Evolutionary conservation across 2,888 invertebrate species (phyloP), one percentile per base, ranked within the genome.

Genomic region (Lasius fuliginosus): DNA sequence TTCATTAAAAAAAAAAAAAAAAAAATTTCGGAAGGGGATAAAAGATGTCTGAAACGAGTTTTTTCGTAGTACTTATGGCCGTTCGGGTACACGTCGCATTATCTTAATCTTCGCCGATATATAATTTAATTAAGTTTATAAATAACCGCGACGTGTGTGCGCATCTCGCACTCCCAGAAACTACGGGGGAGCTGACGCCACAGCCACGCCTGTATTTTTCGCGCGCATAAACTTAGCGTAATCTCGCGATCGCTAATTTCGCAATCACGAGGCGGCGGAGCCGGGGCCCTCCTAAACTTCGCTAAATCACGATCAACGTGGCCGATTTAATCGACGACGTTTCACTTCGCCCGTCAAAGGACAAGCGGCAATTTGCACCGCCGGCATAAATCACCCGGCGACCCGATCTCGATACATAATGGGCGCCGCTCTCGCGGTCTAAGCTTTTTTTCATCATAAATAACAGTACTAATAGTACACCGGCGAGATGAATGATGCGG

Each of bases 281-380:
- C 49, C 33, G n/a, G 76, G 36, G 49, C 71, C 67, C 77, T 82
- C 85, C 88, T 88, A 86, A 87, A 87, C 83, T 65, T 64, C 36
- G 86, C 68, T 84, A 85, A 91, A 87, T 91, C 88, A 87, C 87
- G 81, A 85, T 53, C 81, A 74, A 64, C 82, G 79, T 69, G 71
- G 71, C 33, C 69, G 87, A 90, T 90, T 90, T 89, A 90, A 90
- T 90, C 90, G 90, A 85, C 85, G 84, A 86, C 87, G 87, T 84
- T 88, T 90, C 84, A 82, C 87, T 79, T 56, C 77, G 83, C 53
- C 53, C 53, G 71, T 90, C 82, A 90, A 90, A 90, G 90, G 90
- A 90, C 90, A 90, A 90, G 90, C 90, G 90, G 90, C 89, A 90
- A 90, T 90, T 90, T 90, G 88, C 90, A 85, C 84, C 82, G 87